Evolutionary conservation across 1,140 invertebrate genomes (phyloP).

Genomic region (Wiebesia pumilae): DNA sequence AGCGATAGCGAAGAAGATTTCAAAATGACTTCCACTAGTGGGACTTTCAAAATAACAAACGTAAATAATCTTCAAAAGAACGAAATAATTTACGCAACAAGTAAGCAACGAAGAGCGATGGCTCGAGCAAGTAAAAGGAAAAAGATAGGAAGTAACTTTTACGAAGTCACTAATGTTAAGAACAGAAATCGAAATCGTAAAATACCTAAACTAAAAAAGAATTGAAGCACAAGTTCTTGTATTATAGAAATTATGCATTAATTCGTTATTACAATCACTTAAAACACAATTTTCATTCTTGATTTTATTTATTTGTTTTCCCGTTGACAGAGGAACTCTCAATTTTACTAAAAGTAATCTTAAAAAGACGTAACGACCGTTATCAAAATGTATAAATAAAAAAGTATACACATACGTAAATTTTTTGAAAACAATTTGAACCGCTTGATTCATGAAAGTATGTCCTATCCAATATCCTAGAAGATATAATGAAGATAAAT

Average conservation of each 20-base stretch:
- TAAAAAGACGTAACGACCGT: too few relatives aligned
- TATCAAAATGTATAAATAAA: too few relatives aligned
- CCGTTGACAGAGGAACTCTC: too few relatives aligned
- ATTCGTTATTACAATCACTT: too few relatives aligned
- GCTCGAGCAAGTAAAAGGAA: constrained; percentile 86
- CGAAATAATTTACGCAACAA: constrained; percentile 79
- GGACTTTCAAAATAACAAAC: constrained; percentile 78
- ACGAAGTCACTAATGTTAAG: constrained; percentile 94
- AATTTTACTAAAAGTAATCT: too few relatives aligned
- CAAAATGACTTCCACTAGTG: constrained; percentile 76
- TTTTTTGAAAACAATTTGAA: too few relatives aligned
- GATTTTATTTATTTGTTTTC: too few relatives aligned
- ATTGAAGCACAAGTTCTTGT: background rate
- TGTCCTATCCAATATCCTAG: too few relatives aligned
- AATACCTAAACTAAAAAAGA: constrained; percentile 62
- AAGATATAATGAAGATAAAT: too few relatives aligned
- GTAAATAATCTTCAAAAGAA: constrained; percentile 63
- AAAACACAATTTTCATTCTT: too few relatives aligned
- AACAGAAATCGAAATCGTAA: constrained; percentile 85
- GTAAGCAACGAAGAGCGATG: constrained; percentile 84
- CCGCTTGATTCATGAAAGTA: too few relatives aligned
- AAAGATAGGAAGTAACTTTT: constrained; percentile 95
- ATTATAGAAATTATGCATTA: constrained; percentile 26
- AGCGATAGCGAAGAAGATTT: constrained; percentile 71
- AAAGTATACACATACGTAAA: too few relatives aligned